Conservation (phyloP, 2,797 vertebrate species). For the Orestias chungarensis region DNA sequence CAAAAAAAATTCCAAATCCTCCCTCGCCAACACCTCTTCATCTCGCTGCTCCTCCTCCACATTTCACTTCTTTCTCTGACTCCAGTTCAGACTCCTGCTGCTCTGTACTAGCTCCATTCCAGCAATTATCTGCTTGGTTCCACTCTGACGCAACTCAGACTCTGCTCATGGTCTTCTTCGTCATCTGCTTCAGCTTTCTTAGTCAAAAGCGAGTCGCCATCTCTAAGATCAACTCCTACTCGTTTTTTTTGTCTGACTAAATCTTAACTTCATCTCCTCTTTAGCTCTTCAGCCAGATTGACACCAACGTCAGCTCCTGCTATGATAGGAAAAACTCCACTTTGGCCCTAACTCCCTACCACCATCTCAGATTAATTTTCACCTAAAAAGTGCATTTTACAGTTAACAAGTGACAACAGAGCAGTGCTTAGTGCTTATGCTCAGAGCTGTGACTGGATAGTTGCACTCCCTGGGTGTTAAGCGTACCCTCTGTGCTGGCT, state of each 20-base stretch:
- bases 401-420: slow-evolving; percentile 17
- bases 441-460: slow-evolving; percentile 22
- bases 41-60: slow-evolving; percentile 47
- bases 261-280: slow-evolving; percentile 48
- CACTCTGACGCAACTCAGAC: slow-evolving; percentile 74
- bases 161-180: slow-evolving; percentile 66
- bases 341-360: slow-evolving; percentile 36
- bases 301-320: slow-evolving; percentile 23
- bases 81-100: slow-evolving; percentile 60
- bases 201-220: slow-evolving; percentile 59
- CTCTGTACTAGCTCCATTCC: slow-evolving; percentile 63
- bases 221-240: slow-evolving; percentile 68
- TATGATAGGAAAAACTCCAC: slow-evolving; percentile 48
- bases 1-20: slow-evolving; percentile 37
- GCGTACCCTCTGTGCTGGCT: not conserved
- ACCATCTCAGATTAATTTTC: slow-evolving; percentile 48
- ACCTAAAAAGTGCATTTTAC: slow-evolving; percentile 18
- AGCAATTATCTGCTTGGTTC: slow-evolving; percentile 75
- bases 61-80: slow-evolving; percentile 49
- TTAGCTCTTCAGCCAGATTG: slow-evolving; percentile 48
- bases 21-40: slow-evolving; percentile 38
- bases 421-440: slow-evolving; percentile 7
- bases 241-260: slow-evolving; percentile 45
- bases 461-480: not conserved
- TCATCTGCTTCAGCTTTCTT: slow-evolving; percentile 65